A percentile compares a stretch with the other conserved stretches of the same genome.
Evolutionary conservation across 2,113 vertebrate genomes (phyloP).

Genomic region (Halcyon malimbica): DNA sequence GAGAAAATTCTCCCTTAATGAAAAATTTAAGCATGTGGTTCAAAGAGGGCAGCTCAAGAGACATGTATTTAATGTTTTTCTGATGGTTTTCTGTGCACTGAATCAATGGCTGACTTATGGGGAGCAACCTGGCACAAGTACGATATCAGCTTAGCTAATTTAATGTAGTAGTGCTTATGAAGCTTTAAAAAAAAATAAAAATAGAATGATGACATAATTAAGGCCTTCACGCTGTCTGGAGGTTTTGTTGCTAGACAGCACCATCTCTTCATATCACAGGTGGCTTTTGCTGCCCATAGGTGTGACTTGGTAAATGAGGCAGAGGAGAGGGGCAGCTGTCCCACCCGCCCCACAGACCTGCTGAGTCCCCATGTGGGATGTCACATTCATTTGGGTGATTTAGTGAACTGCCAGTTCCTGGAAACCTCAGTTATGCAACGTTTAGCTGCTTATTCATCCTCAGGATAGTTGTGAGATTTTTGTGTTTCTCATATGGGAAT

Average conservation of each 20-base stretch:
- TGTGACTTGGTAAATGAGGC: background rate
- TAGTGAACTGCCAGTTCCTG: background rate
- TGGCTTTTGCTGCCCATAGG: background rate
- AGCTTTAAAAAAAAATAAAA: background rate
- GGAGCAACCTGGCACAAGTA: background rate
- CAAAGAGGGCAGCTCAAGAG: background rate
- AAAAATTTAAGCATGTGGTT: background rate
- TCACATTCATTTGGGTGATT: background rate
- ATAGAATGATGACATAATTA: background rate
- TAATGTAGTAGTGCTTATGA: rapidly evolving
- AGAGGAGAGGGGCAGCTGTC: background rate
- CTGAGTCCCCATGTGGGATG: rapidly evolving
- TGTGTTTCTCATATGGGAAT: background rate
- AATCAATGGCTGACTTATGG: background rate
- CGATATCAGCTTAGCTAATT: background rate
- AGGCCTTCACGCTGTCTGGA: background rate
- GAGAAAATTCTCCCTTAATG: background rate
- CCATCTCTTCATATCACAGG: background rate
- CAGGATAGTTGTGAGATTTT: background rate
- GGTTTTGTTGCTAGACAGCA: background rate
- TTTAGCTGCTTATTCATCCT: background rate
- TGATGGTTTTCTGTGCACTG: background rate
- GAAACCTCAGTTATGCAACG: background rate
- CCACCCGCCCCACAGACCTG: background rate
- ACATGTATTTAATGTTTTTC: background rate